phyloP scores from a whole-genome alignment of 2,888 invertebrate genomes.

The Aphodius sticticus region DNA sequence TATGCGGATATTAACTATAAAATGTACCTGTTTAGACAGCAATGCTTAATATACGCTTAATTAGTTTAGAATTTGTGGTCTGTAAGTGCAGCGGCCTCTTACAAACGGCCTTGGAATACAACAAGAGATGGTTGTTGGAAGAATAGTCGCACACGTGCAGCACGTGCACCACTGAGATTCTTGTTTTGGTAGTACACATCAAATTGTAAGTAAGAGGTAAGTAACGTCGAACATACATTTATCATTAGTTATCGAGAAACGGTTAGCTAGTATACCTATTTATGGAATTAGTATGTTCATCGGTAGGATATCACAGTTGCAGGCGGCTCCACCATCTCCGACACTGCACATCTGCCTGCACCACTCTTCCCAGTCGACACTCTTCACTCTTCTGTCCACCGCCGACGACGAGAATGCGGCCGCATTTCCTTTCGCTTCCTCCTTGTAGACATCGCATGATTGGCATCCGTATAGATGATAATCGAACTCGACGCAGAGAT shows the following conservation, averaged over 20 bases:
- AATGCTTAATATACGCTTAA: slow-evolving; percentile 14
- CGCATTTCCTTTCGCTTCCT: slow-evolving; percentile 14
- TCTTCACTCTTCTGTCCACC: slow-evolving; percentile 26
- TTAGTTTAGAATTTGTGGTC: slow-evolving; percentile 22
- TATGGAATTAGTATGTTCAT: slow-evolving; percentile 51
- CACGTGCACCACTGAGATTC: not conserved
- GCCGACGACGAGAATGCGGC: slow-evolving; percentile 25
- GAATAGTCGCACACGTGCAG: not conserved
- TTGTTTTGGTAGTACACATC: not conserved
- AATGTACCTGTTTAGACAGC: slow-evolving; percentile 14
- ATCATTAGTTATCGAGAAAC: not conserved
- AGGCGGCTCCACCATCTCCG: slow-evolving; percentile 78
- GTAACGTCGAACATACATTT: slow-evolving; percentile 5
- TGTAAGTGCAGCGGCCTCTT: not conserved
- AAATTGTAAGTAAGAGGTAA: not conserved
- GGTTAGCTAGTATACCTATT: not conserved
- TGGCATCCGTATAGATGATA: slow-evolving; percentile 56
- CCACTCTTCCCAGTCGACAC: slow-evolving; percentile 69
- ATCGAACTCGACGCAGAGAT: slow-evolving; percentile 61
- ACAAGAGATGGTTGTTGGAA: too few relatives aligned
- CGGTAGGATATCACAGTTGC: slow-evolving; percentile 77
- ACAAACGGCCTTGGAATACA: not conserved
- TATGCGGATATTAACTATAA: not conserved
- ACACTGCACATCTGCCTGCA: slow-evolving; percentile 71
- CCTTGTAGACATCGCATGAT: slow-evolving; percentile 56